Conservation (phyloP, 2,797 vertebrate species). For the Myripristis jacobus region DNA sequence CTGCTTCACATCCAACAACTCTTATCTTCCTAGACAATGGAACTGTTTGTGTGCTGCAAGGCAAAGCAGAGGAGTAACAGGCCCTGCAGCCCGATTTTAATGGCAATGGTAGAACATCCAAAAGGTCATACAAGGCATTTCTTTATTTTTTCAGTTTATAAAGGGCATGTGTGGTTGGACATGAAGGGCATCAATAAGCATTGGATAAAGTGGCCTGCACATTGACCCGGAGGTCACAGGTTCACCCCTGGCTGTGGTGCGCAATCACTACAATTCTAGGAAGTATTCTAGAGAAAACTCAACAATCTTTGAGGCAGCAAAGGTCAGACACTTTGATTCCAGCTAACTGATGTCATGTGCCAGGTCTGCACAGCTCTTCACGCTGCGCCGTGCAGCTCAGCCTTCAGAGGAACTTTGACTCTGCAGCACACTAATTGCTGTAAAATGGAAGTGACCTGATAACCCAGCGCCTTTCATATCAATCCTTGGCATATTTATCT, state of each 20-base stretch:
- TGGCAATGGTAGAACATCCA: constrained; percentile 21
- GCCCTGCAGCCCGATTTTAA: constrained; percentile 46
- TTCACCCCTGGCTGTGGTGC: constrained; percentile 53
- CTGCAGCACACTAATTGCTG: constrained; percentile 70
- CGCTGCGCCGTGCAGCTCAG: constrained; percentile 50
- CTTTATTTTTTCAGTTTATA: constrained; percentile 52
- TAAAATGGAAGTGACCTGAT: constrained; percentile 72
- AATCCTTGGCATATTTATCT: constrained; percentile 71
- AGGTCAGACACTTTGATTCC: constrained; percentile 75
- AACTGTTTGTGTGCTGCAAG: constrained; percentile 9
- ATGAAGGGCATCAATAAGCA: constrained; percentile 31
- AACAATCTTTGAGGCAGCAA: constrained; percentile 60
- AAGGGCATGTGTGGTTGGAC: constrained; percentile 47
- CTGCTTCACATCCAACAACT: not conserved
- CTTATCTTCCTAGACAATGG: not conserved
- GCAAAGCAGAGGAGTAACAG: constrained; percentile 42
- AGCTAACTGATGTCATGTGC: constrained; percentile 70
- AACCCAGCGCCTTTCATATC: constrained; percentile 62
- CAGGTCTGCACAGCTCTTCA: constrained; percentile 46
- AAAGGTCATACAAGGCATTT: constrained; percentile 60
- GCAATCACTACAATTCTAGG: constrained; percentile 40
- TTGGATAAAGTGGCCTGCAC: constrained; percentile 18
- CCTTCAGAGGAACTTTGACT: constrained; percentile 57
- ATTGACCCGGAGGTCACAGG: constrained; percentile 50
- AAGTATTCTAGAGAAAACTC: constrained; percentile 34